Base-by-base conservation (phyloP, 2,113 vertebrate genomes). In the Catagonus wagneri region DNA sequence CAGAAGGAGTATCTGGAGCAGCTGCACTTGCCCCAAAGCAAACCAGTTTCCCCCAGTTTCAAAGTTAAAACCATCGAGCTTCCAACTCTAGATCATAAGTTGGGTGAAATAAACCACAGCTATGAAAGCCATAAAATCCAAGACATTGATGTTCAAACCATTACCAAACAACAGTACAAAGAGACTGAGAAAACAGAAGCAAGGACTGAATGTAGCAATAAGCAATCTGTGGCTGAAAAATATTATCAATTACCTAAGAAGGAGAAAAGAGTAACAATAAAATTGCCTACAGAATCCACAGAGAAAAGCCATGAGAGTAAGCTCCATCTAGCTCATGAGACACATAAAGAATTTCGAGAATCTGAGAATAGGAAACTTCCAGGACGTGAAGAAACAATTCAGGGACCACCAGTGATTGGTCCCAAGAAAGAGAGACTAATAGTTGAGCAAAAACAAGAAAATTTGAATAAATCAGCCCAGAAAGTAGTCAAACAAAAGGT, bases 1-100 rank as follows among this genome's bases (percentile, higher is more conserved):
- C 98, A 92, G 97, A 97, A 94, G 97, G 97, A 93, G 89, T 92
- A 66, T 84, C 92, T 90, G 44, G 93, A 97, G 32, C 93, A 89
- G 1, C 25, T 95, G 15, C 96, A 97, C 22, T 80, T 98, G 34
- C 98, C 98, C 52, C 98, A 98, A 98, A 99, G 98, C 78, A 99
- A 98, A 89, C 98, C 98, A 91, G 96, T 95, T 66, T 98, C 98
- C 60, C 98, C 99, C 25, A 98, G 96, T 98, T 98, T 99, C 97
- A 99, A 98, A 98, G 99, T 99, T 65, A 99, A 98, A 97, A 98
- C 98, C 7, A 97, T 98, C 90, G 99, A 99, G 94, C 96, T 98
- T 93, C 98, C 99, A 4, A 83, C 83, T 63, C 32, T 75, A 72
- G 96, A 96, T 83, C 65, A 98, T 19, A 97, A 68, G 63, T 85